Conservation (phyloP, 2,888 invertebrate genomes). For the Eupeodes latifasciatus region DNA sequence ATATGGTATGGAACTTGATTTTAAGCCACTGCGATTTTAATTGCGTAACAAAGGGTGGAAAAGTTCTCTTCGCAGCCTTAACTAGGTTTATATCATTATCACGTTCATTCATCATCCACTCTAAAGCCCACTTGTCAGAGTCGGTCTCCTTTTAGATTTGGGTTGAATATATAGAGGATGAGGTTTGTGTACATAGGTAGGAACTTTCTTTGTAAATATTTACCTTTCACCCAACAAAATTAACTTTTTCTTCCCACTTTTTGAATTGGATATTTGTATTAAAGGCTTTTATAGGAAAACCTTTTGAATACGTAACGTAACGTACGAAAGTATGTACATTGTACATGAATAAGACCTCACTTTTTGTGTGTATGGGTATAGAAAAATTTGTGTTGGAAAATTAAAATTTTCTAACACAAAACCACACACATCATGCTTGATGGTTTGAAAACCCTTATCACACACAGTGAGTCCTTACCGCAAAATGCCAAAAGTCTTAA, state of each 20-base stretch:
- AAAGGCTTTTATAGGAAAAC: not conserved
- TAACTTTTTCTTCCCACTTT: not conserved
- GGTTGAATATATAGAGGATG: not conserved
- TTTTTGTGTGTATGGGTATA: too few relatives aligned
- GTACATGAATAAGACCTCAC: too few relatives aligned
- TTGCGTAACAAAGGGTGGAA: not conserved
- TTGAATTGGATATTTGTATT: not conserved
- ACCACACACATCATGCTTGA: not conserved
- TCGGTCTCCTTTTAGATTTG: not conserved
- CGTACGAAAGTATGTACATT: too few relatives aligned
- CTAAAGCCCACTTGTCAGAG: not conserved
- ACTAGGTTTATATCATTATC: not conserved
- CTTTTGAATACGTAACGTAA: too few relatives aligned
- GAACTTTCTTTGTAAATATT: not conserved
- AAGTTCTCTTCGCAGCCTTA: not conserved
- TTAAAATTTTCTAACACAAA: not conserved
- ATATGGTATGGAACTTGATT: not conserved
- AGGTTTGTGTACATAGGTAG: not conserved
- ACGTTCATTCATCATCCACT: not conserved
- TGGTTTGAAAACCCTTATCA: not conserved
- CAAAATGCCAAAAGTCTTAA: conserved; percentile 21
- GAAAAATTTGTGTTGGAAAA: not conserved
- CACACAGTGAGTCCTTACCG: not conserved
- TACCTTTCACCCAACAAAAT: not conserved
- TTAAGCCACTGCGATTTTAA: conserved; percentile 4